Evolutionary conservation across 2,888 invertebrate species (phyloP).

Genomic region (Gymnosoma rotundatum): DNA sequence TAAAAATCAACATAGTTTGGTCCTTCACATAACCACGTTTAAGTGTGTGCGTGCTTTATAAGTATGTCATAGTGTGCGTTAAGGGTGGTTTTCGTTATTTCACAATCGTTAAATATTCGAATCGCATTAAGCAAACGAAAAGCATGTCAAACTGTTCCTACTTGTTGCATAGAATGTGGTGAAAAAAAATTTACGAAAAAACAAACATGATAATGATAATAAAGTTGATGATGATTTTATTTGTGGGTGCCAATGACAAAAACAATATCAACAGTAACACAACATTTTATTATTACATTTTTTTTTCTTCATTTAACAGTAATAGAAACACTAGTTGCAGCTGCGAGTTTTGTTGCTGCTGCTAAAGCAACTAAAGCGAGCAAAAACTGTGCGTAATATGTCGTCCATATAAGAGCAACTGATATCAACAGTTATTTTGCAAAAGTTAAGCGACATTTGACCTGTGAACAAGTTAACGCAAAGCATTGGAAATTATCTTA

Average conservation of each 20-base stretch:
- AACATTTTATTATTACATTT: conserved; percentile 25
- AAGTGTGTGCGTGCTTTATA: neutral
- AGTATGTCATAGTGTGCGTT: neutral
- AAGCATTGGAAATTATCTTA: conserved; percentile 1
- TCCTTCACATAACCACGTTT: neutral
- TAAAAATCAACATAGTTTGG: conserved; percentile 22
- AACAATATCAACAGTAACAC: conserved; percentile 62
- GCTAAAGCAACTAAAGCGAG: conserved; percentile 48
- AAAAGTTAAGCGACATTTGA: conserved; percentile 81
- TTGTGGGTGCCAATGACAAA: conserved; percentile 50
- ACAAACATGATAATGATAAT: conserved; percentile 28
- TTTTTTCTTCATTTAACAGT: conserved; percentile 7
- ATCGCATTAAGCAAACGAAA: conserved; percentile 24
- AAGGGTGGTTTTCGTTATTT: conserved; percentile 6
- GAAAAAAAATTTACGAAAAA: neutral
- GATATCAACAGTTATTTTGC: conserved; percentile 76
- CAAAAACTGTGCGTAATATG: conserved; percentile 51
- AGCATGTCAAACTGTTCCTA: conserved; percentile 56
- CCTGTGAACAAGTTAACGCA: conserved; percentile 75
- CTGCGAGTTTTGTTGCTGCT: conserved; percentile 11
- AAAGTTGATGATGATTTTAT: conserved; percentile 37
- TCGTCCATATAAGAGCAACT: conserved; percentile 77
- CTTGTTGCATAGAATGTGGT: conserved; percentile 61
- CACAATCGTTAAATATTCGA: conserved; percentile 26
- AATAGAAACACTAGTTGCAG: conserved; percentile 28